These are phyloP conservation scores for Chondrosia reniformis DNA, from an alignment of 37 sponge, comb jelly and placozoan species.

Conservation along the genomic window DNA sequence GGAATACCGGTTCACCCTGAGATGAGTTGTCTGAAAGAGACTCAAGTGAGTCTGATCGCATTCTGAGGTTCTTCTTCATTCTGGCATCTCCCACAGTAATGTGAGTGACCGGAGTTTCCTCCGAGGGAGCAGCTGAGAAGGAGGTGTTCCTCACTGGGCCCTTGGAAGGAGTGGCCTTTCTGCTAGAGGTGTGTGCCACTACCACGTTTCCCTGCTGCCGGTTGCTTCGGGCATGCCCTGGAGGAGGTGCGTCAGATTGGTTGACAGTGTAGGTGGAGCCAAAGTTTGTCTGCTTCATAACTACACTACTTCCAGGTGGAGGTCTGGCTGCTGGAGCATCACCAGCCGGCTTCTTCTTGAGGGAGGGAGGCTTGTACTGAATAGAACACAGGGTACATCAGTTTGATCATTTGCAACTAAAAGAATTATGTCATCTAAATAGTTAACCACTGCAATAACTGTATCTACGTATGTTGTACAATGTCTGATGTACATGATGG, in stretches of 20 bases:
- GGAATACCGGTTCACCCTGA: no score
- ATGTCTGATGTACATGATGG: no score
- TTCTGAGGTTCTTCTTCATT: no score
- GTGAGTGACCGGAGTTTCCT: no score
- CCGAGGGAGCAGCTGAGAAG: neutral
- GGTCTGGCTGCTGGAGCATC: neutral
- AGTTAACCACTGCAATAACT: no score
- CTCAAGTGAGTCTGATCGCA: no score
- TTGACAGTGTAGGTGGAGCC: slow-evolving; percentile 24
- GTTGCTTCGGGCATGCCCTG: neutral
- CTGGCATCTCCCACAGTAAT: no score
- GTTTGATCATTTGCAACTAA: no score
- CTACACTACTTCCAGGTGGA: slow-evolving; percentile 46
- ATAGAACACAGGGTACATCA: no score
- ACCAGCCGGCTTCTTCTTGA: slow-evolving; percentile 9
- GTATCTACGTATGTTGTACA: no score
- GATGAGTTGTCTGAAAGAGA: no score
- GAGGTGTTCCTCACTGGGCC: neutral
- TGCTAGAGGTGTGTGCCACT: neutral
- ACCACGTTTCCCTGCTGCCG: slow-evolving; percentile 2
- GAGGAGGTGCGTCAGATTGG: neutral
- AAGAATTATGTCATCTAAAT: no score
- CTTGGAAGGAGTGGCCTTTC: neutral
- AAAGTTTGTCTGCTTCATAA: slow-evolving; percentile 52
- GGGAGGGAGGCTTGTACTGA: slow-evolving; percentile 61